These are phyloP conservation scores for Melanerpes aurifrons DNA, from an alignment of 2,113 vertebrate species.

Conservation along the genomic window DNA sequence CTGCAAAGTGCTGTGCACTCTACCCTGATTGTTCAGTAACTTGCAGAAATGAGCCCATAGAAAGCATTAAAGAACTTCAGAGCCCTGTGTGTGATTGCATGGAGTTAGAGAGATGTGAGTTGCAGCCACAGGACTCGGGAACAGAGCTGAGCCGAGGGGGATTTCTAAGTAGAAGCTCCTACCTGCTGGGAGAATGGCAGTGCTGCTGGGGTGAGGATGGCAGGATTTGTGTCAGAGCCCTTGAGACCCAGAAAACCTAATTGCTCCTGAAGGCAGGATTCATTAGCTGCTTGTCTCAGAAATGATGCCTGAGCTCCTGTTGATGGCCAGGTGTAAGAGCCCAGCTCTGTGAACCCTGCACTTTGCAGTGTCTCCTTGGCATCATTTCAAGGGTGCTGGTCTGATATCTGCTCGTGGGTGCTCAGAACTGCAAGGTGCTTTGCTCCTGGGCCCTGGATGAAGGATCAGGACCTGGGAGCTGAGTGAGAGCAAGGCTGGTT, in stretches of 20 bases:
- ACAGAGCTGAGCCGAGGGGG: neutral
- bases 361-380: neutral
- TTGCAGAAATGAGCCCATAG: conserved; percentile 44
- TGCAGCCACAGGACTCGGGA: neutral
- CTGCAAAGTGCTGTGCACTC: conserved; percentile 39
- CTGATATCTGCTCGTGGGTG: neutral
- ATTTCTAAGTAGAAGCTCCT: neutral
- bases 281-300: neutral
- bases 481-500: neutral
- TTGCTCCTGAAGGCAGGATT: neutral
- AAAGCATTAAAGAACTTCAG: conserved; percentile 48
- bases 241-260: neutral
- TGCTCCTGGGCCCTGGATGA: neutral
- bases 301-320: neutral
- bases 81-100: neutral
- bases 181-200: neutral
- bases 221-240: neutral
- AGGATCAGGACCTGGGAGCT: neutral
- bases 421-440: neutral
- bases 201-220: neutral
- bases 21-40: conserved; percentile 34
- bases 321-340: neutral
- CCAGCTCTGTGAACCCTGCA: neutral
- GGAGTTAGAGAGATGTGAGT: neutral
- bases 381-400: neutral